These are phyloP conservation scores for Epinephelus fuscoguttatus DNA, from an alignment of 2,113 vertebrate genomes.

Conservation along the genomic window DNA sequence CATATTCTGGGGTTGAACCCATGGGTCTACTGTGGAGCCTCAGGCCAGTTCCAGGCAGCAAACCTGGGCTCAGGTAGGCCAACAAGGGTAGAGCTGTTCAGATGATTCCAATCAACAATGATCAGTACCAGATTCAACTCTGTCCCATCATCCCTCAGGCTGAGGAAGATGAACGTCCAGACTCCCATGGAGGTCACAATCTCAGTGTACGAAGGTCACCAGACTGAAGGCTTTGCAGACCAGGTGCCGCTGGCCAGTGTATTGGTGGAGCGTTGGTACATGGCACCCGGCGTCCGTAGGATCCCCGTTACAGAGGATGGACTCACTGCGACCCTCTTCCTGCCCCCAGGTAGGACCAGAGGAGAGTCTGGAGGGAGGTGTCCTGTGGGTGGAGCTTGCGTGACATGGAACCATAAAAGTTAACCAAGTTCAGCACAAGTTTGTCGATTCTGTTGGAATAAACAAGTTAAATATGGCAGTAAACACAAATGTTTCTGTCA, in stretches of 20 bases:
- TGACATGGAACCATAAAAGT: too few species aligned
- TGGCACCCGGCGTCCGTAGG: conserved; percentile 76
- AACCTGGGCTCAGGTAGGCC: conserved; percentile 77
- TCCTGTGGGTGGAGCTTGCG: not conserved
- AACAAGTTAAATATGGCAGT: too few species aligned
- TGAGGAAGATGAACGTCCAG: conserved; percentile 77
- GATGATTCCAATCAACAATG: not conserved
- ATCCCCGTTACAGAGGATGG: conserved; percentile 66
- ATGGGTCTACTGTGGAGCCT: conserved; percentile 87
- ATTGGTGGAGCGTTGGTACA: conserved; percentile 81
- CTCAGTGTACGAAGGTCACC: conserved; percentile 77
- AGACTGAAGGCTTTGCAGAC: conserved; percentile 66
- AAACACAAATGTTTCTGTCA: not conserved
- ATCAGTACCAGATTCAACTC: not conserved
- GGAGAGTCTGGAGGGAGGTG: not conserved
- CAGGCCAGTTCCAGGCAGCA: conserved; percentile 80
- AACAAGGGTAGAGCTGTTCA: not conserved
- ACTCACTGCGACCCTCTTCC: conserved; percentile 78
- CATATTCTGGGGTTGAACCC: conserved; percentile 79
- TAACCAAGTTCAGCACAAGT: too few species aligned
- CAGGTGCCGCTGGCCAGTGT: conserved; percentile 57
- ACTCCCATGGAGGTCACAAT: conserved; percentile 74
- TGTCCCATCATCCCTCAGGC: conserved; percentile 55
- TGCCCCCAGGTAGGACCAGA: conserved; percentile 78
- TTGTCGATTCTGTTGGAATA: too few species aligned